Conservation (phyloP, 2,113 vertebrate genomes). For the Ramphastos sulfuratus region DNA sequence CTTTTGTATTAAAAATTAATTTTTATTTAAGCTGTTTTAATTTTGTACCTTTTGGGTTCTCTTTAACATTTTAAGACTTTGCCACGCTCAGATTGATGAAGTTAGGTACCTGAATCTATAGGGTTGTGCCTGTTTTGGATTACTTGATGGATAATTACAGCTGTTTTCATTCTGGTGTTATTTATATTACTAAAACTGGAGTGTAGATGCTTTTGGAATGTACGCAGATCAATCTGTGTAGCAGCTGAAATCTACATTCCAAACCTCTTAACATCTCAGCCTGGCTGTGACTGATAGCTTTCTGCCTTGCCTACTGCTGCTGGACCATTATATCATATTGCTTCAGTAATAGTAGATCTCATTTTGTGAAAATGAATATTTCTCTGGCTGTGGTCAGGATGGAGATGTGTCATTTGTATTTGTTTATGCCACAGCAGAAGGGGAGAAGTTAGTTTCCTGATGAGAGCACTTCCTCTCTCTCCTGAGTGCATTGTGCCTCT, state of each 20-base stretch:
- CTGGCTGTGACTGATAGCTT: background rate
- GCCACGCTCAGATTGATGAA: background rate
- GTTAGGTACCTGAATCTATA: background rate
- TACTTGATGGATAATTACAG: background rate
- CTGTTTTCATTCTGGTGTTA: background rate
- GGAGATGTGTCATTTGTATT: background rate
- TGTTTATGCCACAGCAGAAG: slow-evolving; percentile 3
- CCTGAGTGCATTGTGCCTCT: background rate
- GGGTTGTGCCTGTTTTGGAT: background rate
- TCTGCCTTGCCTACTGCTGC: background rate
- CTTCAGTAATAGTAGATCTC: background rate
- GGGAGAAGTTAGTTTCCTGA: slow-evolving; percentile 20
- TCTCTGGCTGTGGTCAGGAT: background rate
- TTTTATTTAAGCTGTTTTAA: background rate
- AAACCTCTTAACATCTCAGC: background rate
- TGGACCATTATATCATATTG: background rate
- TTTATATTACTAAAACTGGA: background rate
- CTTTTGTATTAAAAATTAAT: background rate
- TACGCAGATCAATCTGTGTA: background rate
- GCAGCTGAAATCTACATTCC: background rate
- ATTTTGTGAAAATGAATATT: background rate
- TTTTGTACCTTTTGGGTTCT: background rate
- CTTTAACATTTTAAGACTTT: background rate
- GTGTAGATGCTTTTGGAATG: background rate
- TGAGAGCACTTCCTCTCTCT: background rate